phyloP scores from a whole-genome alignment of 2,888 invertebrate species.

The Pharmacophagus antenor region DNA sequence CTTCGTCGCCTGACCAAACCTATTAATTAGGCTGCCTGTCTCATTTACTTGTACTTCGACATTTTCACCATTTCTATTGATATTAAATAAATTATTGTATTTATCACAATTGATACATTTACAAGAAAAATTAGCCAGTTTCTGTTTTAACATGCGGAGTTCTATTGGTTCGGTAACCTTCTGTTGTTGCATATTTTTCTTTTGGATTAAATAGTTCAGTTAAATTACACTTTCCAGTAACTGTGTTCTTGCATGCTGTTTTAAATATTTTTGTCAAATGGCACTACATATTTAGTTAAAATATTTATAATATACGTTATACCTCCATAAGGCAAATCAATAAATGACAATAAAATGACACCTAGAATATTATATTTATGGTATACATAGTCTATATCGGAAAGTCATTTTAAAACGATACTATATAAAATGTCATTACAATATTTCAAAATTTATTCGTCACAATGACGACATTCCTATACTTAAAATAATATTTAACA shows the following conservation, averaged over 20 bases:
- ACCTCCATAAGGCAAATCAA: not conserved
- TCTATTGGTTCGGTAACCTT: slow-evolving; percentile 46
- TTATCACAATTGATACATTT: slow-evolving; percentile 44
- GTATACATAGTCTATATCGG: not conserved
- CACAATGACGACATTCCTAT: not conserved
- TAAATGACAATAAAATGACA: slow-evolving; percentile 16
- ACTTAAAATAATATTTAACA: not conserved
- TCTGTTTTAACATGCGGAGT: slow-evolving; percentile 50
- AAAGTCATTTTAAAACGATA: not conserved
- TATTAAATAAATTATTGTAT: slow-evolving; percentile 20
- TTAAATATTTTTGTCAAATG: not conserved
- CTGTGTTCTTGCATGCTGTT: not conserved
- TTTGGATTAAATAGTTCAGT: slow-evolving; percentile 18
- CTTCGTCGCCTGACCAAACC: slow-evolving; percentile 34
- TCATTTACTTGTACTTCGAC: slow-evolving; percentile 41
- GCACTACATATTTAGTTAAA: slow-evolving; percentile 9
- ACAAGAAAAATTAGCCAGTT: slow-evolving; percentile 53
- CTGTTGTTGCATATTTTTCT: slow-evolving; percentile 31
- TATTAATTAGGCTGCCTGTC: slow-evolving; percentile 31
- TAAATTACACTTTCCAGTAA: slow-evolving; percentile 5
- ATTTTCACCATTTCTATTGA: slow-evolving; percentile 33
- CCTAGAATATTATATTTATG: slow-evolving; percentile 1
- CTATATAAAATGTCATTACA: not conserved
- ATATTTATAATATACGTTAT: not conserved
- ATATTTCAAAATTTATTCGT: not conserved